Base-by-base conservation (phyloP, 2,113 vertebrate genomes). In the Nettapus auritus region DNA sequence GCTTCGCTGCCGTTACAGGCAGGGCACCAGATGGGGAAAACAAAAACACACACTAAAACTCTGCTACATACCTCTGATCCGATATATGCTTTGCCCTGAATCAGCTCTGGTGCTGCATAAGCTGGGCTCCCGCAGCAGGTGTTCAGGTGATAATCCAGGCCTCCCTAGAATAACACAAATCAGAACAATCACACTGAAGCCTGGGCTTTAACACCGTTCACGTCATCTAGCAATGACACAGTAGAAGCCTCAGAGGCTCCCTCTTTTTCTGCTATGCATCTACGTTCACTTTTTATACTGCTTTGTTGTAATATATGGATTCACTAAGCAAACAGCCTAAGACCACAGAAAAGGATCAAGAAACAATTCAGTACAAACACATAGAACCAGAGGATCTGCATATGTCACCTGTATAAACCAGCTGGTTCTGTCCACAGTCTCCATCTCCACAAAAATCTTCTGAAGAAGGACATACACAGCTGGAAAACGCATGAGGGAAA, bases 71-170 rank as follows among this genome's bases (percentile, higher is more conserved):
- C 99, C 99, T 99, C 99, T 63, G 99, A 99, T 34, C 99, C 99
- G 71, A 99, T 99, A 64, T 99, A 99, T 0, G 99, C 98, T 98
- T 98, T 99, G 71, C 99, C 99, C 96, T 99, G 99, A 94, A 99
- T 98, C 93, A 99, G 98, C 92, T 99, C 99, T 36, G 99, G 99
- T 12, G 99, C 99, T 70, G 99, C 99, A 38, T 99, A 99, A 13
- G 99, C 99, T 50, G 99, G 99, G 94, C 99, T 99, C 34, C 99
- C 99, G 90, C 99, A 99, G 78, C 98, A 99, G 0, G 99, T 99
- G 96, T 98, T 98, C 70, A 99, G 97, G 46, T 98, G 98, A 80
- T 98, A 99, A 86, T 99, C 97, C 94, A 99, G 98, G 70, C 99
- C 99, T 44, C 99, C 98, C 99, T 99, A 57, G 4, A 89, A 33